Base-by-base conservation (phyloP, 64 coral and sea anemone species). In the Astreopora myriophthalma region DNA sequence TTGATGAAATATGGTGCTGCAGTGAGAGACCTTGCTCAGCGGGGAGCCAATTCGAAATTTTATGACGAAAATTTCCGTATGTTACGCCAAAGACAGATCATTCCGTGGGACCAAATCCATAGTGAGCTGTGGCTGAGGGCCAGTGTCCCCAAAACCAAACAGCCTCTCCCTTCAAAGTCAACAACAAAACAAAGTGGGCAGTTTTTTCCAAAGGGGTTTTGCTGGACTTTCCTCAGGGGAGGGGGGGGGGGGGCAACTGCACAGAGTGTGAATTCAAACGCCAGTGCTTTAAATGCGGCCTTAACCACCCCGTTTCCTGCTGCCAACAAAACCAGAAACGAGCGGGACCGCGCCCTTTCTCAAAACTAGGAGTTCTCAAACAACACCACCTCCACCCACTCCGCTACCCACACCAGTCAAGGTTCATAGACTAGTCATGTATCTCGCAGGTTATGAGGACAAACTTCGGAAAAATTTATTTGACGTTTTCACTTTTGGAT, bases 51-150 rank as follows among this genome's bases (percentile, higher is more conserved):
- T 85, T 92, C 79, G 89, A 58, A 60, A 57, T 52, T 91, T 70
- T 91, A 91, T 34, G 77, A 91, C n/a, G 76, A 83, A 62, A 92
- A 85, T 85, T 85, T 85, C 30, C 42, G 79, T 1, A 85, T 61
- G 25, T 23, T 92, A 62, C 23, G 79, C 4, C 66, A 87, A 55
- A 49, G 2, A 26, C 10, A 42, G 8, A 20, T 33, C 1, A 44
- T 42, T 13, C 85, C 85, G 26, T 87, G 85, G 67, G 85, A 62
- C 26, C 64, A 67, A 34, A 87, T 87, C 16, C 85, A 87, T n/a
- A 72, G 64, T 31, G 85, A 87, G 35, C 35, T 87, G 46, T 87
- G 67, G 4, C 52, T 58, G 52, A 58, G 52, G 13, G 52, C 52
- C 52, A 5, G 13, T 58, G 5, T 58, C 52, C 4, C 5, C 13